These are phyloP conservation scores for Apoda limacodes DNA, from an alignment of 2,888 invertebrate genomes.

Conservation along the genomic window DNA sequence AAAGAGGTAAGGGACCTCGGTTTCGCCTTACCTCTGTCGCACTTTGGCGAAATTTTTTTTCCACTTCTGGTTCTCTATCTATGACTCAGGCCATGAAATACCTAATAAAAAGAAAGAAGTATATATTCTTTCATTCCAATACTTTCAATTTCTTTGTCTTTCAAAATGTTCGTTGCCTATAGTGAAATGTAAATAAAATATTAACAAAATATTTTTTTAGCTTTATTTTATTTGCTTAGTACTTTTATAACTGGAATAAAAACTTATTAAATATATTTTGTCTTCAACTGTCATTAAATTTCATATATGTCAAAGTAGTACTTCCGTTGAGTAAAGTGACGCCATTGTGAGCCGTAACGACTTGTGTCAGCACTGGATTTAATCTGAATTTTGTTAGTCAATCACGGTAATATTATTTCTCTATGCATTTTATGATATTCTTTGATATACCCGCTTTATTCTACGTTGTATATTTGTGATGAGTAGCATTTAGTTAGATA, in stretches of 20 bases:
- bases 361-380: slow-evolving; percentile 73
- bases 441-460: slow-evolving; percentile 51
- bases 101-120: too few relatives aligned
- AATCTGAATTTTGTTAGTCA: slow-evolving; percentile 77
- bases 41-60: too few relatives aligned
- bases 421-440: slow-evolving; percentile 40
- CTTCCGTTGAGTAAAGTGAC: slow-evolving; percentile 73
- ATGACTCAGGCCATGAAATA: too few relatives aligned
- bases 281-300: slow-evolving; percentile 32
- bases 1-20: too few relatives aligned
- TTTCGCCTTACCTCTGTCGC: too few relatives aligned
- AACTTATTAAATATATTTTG: too few relatives aligned
- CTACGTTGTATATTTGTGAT: slow-evolving; percentile 57
- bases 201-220: slow-evolving; percentile 1
- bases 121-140: too few relatives aligned
- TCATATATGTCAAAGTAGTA: slow-evolving; percentile 24
- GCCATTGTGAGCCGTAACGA: slow-evolving; percentile 89
- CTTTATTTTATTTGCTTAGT: not conserved
- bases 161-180: too few relatives aligned
- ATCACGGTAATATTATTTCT: slow-evolving; percentile 66
- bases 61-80: too few relatives aligned
- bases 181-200: slow-evolving; percentile 1
- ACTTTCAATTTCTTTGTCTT: not conserved
- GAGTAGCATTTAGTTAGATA: slow-evolving; percentile 44
- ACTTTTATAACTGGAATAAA: too few relatives aligned